A percentile compares a stretch with the other conserved stretches of the same genome.
Evolutionary conservation across 2,113 vertebrate genomes (phyloP).

Genomic region (Petaurus breviceps): DNA sequence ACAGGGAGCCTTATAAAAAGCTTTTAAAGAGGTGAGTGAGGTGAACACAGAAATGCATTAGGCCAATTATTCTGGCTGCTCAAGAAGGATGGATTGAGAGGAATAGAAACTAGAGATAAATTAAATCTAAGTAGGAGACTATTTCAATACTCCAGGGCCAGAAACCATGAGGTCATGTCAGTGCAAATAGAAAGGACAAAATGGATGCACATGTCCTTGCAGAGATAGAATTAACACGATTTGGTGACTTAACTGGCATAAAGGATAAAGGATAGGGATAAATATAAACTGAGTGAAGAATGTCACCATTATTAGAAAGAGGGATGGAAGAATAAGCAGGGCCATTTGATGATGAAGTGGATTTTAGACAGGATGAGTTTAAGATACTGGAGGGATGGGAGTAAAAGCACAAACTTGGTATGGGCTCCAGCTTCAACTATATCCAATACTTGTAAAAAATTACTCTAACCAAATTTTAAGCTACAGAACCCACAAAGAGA

Average conservation of each 20-base stretch:
- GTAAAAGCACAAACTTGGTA: no score
- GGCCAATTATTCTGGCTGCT: background rate
- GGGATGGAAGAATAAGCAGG: background rate
- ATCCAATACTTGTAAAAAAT: no score
- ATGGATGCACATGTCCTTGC: background rate
- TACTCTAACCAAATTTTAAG: no score
- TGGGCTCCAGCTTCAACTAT: no score
- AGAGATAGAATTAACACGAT: background rate
- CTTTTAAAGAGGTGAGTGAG: background rate
- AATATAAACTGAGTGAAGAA: background rate
- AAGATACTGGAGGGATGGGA: background rate
- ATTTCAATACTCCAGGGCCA: background rate
- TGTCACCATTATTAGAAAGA: background rate
- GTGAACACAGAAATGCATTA: background rate
- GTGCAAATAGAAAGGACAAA: background rate
- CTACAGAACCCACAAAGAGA: no score
- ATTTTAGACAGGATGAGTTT: background rate
- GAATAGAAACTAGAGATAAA: background rate
- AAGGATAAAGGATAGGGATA: background rate
- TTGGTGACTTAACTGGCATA: background rate
- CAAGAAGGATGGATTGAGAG: background rate
- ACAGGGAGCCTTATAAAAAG: background rate
- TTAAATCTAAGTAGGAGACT: background rate
- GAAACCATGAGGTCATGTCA: background rate
- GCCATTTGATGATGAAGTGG: background rate